Percentiles rank a stretch among this genome's conserved stretches.
Evolutionary conservation across 2,888 invertebrate species (phyloP).

Genomic region (Hydrotaea cyrtoneurina): DNA sequence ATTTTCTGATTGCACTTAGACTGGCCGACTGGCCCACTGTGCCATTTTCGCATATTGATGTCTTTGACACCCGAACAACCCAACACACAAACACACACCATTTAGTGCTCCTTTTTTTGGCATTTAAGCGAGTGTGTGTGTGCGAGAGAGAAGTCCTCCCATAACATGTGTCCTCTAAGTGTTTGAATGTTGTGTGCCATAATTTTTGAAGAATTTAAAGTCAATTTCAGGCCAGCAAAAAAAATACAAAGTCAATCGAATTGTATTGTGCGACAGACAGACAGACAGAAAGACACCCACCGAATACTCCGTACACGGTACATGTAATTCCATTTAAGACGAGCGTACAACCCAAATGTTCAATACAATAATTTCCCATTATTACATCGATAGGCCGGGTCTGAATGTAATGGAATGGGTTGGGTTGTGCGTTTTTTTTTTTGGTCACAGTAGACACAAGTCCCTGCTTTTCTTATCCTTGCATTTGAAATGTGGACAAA

Average conservation of each 20-base stretch:
- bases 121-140: constrained; percentile 9
- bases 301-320: neutral
- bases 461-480: constrained; percentile 65
- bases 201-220: constrained; percentile 78
- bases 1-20: too few species aligned
- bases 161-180: constrained; percentile 35
- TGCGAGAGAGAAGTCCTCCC: constrained; percentile 38
- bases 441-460: constrained; percentile 38
- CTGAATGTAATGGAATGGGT: constrained; percentile 40
- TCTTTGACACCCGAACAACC: constrained; percentile 15
- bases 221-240: constrained; percentile 74
- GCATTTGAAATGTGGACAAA: constrained; percentile 80
- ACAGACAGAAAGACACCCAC: neutral
- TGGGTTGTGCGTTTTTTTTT: neutral
- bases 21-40: neutral
- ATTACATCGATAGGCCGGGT: constrained; percentile 48
- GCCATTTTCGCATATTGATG: constrained; percentile 42
- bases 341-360: constrained; percentile 12
- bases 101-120: constrained; percentile 55
- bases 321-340: constrained; percentile 23
- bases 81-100: constrained; percentile 25
- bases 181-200: constrained; percentile 72
- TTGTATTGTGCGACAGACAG: constrained; percentile 27
- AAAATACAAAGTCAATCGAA: constrained; percentile 70
- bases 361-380: constrained; percentile 49